Evolutionary conservation across 2,797 vertebrate species (phyloP).

Genomic region (Tachyglossus aculeatus): DNA sequence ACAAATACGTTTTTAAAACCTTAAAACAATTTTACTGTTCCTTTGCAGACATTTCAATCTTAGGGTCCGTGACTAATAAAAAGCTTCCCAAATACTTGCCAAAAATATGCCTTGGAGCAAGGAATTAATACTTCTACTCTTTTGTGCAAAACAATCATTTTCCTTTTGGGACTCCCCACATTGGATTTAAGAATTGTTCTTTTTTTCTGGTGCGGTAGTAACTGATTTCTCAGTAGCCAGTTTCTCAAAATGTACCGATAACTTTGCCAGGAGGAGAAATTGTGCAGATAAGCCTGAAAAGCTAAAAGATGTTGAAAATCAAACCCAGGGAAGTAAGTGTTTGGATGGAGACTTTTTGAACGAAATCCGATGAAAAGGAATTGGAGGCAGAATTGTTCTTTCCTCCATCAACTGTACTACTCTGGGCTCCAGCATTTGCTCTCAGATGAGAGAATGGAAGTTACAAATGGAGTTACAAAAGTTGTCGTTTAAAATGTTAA

Average conservation of each 20-base stretch:
- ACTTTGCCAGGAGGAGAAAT: slow-evolving; percentile 59
- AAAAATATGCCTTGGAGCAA: slow-evolving; percentile 14
- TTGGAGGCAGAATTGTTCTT: slow-evolving; percentile 43
- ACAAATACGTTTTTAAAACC: slow-evolving; percentile 7
- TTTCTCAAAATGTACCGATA: slow-evolving; percentile 65
- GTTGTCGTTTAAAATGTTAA: slow-evolving; percentile 73
- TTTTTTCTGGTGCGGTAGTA: slow-evolving; percentile 48
- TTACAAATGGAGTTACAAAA: slow-evolving; percentile 46
- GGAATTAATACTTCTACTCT: slow-evolving; percentile 14
- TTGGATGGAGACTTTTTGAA: slow-evolving; percentile 64
- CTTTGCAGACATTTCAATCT: neutral
- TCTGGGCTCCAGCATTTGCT: slow-evolving; percentile 34
- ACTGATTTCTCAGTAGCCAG: slow-evolving; percentile 70
- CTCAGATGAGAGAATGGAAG: slow-evolving; percentile 51
- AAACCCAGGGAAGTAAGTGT: slow-evolving; percentile 5
- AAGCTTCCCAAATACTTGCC: neutral
- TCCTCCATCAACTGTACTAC: slow-evolving; percentile 31
- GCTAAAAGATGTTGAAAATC: slow-evolving; percentile 47
- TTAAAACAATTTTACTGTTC: neutral
- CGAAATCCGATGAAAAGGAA: slow-evolving; percentile 61
- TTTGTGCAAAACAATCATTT: slow-evolving; percentile 49
- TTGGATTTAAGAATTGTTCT: too few species aligned
- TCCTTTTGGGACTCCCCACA: slow-evolving; percentile 45
- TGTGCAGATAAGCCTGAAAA: slow-evolving; percentile 49
- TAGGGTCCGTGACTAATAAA: neutral